Conservation (phyloP, 2,113 vertebrate genomes). For the Cyphomyrus discorhynchus region DNA sequence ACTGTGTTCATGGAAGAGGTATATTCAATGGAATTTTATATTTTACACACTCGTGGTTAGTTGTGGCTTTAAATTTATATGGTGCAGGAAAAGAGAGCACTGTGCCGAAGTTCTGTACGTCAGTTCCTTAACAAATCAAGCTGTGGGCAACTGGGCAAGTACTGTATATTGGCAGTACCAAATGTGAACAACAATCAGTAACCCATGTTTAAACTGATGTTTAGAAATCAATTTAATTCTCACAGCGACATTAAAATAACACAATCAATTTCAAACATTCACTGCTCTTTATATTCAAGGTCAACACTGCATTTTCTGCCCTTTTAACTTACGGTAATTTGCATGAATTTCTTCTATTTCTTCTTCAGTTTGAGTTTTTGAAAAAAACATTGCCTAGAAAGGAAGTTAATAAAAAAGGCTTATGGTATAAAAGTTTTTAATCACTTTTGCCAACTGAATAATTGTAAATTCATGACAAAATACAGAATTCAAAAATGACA, state of each 20-base stretch:
- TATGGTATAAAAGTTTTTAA: no score
- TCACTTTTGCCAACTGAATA: neutral
- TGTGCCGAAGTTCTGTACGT: no score
- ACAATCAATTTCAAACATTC: neutral
- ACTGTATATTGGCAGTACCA: neutral
- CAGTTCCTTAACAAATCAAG: neutral
- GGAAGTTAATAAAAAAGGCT: slow-evolving; percentile 29
- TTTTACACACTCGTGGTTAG: no score
- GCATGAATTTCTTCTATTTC: slow-evolving; percentile 84
- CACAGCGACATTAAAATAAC: neutral
- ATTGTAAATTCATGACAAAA: neutral
- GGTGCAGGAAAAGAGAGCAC: no score
- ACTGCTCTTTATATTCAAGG: no score
- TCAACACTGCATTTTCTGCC: neutral
- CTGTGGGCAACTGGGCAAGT: neutral
- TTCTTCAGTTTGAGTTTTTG: slow-evolving; percentile 76
- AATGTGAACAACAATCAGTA: neutral
- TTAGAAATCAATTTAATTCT: neutral
- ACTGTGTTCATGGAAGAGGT: no score
- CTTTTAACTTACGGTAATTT: slow-evolving; percentile 77
- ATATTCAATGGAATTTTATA: no score
- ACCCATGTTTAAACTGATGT: neutral
- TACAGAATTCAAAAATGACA: neutral
- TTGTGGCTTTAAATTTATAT: no score
- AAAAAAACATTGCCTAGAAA: slow-evolving; percentile 75